phyloP scores from a whole-genome alignment of 1,140 invertebrate species.

The Drosophila azteca region DNA sequence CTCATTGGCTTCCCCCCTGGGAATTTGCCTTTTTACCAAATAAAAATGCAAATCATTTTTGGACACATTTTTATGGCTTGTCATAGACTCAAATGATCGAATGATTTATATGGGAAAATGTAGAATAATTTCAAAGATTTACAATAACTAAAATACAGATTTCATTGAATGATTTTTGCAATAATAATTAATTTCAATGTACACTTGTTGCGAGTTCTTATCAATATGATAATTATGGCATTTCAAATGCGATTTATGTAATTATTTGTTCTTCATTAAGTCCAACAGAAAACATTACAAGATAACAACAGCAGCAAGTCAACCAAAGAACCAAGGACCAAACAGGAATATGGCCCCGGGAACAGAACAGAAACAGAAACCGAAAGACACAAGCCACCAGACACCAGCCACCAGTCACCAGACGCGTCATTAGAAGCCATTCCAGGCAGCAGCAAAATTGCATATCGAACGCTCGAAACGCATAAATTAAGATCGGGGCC shows the following conservation, averaged over 20 bases:
- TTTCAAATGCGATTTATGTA: conserved; percentile 41
- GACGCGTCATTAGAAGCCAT: conserved; percentile 45
- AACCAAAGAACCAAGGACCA: conserved; percentile 24
- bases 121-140: background rate
- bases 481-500: conserved; percentile 44
- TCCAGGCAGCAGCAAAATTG: conserved; percentile 38
- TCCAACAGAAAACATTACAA: conserved; percentile 33
- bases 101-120: conserved; percentile 33
- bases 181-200: conserved; percentile 32
- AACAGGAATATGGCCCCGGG: conserved; percentile 11
- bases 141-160: background rate
- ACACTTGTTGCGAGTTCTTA: conserved; percentile 10
- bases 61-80: conserved; percentile 21
- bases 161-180: background rate
- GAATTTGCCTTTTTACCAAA: conserved; percentile 27
- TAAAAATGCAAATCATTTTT: conserved; percentile 62
- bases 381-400: background rate
- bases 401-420: background rate
- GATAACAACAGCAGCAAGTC: conserved; percentile 25
- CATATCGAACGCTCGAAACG: conserved; percentile 44
- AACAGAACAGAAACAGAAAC: background rate
- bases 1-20: conserved; percentile 16
- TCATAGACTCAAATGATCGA: conserved; percentile 24
- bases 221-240: conserved; percentile 40
- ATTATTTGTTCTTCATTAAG: conserved; percentile 53